phyloP scores from a whole-genome alignment of 2,797 vertebrate species.

The Melanogrammus aeglefinus region DNA sequence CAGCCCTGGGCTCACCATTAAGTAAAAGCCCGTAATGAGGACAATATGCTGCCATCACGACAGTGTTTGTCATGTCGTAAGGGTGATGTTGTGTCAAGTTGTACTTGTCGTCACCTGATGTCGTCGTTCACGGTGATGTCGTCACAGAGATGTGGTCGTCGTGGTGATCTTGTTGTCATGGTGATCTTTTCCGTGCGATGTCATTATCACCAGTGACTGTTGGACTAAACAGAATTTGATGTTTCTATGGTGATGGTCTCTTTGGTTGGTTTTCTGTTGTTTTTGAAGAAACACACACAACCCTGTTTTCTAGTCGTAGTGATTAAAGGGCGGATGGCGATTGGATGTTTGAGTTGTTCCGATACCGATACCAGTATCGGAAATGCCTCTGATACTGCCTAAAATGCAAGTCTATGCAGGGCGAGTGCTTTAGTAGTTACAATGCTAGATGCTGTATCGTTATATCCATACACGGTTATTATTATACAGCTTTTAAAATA shows the following conservation, averaged over 20 bases:
- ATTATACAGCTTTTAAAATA: too few species aligned
- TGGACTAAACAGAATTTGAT: slow-evolving; percentile 1
- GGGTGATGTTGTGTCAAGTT: not conserved
- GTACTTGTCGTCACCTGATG: not conserved
- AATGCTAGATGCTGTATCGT: too few species aligned
- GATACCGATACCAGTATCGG: too few species aligned
- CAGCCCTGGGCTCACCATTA: not conserved
- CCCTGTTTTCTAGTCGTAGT: not conserved
- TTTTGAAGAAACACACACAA: not conserved
- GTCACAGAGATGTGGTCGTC: not conserved
- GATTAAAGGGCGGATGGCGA: not conserved
- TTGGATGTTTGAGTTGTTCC: not conserved
- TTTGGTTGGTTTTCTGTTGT: slow-evolving; percentile 2
- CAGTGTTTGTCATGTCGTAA: too few species aligned
- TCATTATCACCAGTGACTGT: not conserved
- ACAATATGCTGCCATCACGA: not conserved
- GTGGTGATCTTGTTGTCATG: not conserved
- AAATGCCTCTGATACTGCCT: too few species aligned
- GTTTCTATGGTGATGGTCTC: not conserved
- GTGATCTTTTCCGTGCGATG: not conserved
- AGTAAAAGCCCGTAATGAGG: not conserved
- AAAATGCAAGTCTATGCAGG: too few species aligned
- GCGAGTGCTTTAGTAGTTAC: too few species aligned
- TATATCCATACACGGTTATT: too few species aligned
- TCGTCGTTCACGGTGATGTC: not conserved